Evolutionary conservation across 92 coral and sea anemone genomes (phyloP).

Genomic region (Porites cylindrica): DNA sequence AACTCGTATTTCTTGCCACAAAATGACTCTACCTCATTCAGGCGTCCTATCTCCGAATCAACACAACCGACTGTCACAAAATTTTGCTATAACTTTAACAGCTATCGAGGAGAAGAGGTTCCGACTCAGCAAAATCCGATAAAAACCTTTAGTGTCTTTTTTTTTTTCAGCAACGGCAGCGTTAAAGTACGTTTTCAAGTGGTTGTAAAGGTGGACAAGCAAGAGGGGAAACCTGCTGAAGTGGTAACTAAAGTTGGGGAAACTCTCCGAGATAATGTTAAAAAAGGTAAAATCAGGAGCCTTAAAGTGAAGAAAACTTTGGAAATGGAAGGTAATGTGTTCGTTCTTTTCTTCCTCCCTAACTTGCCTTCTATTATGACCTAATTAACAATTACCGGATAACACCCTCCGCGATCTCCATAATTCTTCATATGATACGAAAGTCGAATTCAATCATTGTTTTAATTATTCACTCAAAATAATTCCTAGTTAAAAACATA

Average conservation of each 20-base stretch:
- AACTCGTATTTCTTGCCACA: too few relatives aligned
- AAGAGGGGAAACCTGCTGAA: constrained; percentile 47
- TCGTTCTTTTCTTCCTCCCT: background rate
- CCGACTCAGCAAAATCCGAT: background rate
- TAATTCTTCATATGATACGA: too few relatives aligned
- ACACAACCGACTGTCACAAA: too few relatives aligned
- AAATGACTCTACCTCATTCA: too few relatives aligned
- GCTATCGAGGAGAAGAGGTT: background rate
- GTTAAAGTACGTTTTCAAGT: constrained; percentile 85
- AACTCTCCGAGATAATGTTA: constrained; percentile 55
- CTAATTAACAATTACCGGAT: too few relatives aligned
- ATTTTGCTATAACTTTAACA: too few relatives aligned
- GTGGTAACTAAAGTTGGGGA: constrained; percentile 72
- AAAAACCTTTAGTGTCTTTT: background rate
- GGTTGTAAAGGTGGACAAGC: constrained; percentile 71
- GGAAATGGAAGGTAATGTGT: constrained; percentile 62
- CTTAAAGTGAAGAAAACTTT: constrained; percentile 63
- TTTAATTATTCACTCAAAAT: too few relatives aligned
- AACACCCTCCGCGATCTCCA: too few relatives aligned
- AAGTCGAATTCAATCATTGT: too few relatives aligned
- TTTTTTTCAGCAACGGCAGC: constrained; percentile 81
- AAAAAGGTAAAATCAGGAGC: constrained; percentile 75
- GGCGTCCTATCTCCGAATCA: too few relatives aligned
- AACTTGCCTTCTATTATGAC: background rate
- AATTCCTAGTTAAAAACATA: too few relatives aligned